Base-by-base conservation (phyloP, 2,113 vertebrate species). In the Tychaedon coryphoeus region DNA sequence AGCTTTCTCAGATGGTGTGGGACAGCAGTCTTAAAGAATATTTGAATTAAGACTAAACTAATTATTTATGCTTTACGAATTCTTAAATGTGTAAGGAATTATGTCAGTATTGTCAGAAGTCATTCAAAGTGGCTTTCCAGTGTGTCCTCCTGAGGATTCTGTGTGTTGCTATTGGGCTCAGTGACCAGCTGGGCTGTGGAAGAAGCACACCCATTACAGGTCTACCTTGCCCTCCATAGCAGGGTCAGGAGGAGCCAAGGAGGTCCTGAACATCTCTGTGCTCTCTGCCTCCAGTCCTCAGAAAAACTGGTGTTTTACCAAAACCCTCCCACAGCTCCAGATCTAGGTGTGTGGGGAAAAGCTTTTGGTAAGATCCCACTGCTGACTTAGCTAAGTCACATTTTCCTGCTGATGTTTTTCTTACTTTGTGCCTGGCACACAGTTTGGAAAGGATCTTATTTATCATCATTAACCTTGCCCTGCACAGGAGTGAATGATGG, bases 201-300 rank as follows among this genome's bases (percentile, higher is more conserved):
- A 58, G 60, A 34, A 78, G 5, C 0, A 0, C 3, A 4, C 18
- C 31, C 5, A 3, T 73, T 6, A 2, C 13, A 50, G 64, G 9
- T 73, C 42, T 60, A 0, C 13, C 31, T 13, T 40, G 18, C 45
- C 8, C 33, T 62, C 25, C 23, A 0, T 3, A 18, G 19, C 0
- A 1, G 10, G 20, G 19, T 57, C 11, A 14, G 28, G 51, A 48
- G 34, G 29, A 40, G 24, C 29, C 25, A 17, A 65, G 62, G 66
- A 76, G 45, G 12, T 29, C 36, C 56, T 45, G 57, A 45, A 6
- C 0, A 0, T 15, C 24, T 40, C 66, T 34, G 3, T 54, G n/a
- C 31, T 48, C 29, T 33, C 38, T 40, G 58, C 2, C 1, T 0
- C 7, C 0, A 2, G 20, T 34, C 23, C 19, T 73, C 8, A 34